These are phyloP conservation scores for Brachynemurus nebulosus DNA, from an alignment of 2,888 invertebrate species.

Conservation along the genomic window DNA sequence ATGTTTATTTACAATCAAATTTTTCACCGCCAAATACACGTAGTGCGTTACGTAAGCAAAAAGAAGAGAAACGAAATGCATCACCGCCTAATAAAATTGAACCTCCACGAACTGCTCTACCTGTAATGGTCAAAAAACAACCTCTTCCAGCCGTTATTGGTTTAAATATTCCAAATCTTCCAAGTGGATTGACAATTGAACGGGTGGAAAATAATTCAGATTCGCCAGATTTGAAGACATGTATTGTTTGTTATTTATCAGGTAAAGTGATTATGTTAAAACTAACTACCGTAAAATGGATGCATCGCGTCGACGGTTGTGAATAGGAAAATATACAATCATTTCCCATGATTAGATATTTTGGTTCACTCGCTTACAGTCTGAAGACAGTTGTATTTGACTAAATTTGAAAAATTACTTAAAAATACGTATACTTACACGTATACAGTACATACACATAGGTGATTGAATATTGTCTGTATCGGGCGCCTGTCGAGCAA, in stretches of 20 bases:
- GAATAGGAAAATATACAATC: too few species aligned
- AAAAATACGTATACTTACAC: too few species aligned
- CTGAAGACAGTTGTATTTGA: too few species aligned
- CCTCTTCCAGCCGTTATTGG: conserved; percentile 23
- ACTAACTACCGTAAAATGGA: too few species aligned
- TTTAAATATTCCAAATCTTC: conserved; percentile 35
- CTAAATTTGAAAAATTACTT: too few species aligned
- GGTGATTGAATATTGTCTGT: too few species aligned
- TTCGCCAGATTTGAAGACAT: conserved; percentile 29
- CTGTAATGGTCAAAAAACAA: conserved; percentile 21
- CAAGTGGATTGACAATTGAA: conserved; percentile 38
- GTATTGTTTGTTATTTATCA: conserved; percentile 34
- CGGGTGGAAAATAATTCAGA: conserved; percentile 28
- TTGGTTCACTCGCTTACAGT: too few species aligned
- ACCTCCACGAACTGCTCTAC: conserved; percentile 19
- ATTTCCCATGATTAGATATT: too few species aligned
- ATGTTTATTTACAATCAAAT: conserved; percentile 32
- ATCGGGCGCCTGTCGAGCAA: too few species aligned
- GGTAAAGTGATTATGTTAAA: conserved; percentile 30
- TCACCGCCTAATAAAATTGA: conserved; percentile 18
- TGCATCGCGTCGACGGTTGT: too few species aligned
- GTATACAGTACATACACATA: too few species aligned
- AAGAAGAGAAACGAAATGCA: conserved; percentile 23
- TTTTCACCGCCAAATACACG: conserved; percentile 37
- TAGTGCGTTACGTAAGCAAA: conserved; percentile 29